Evolutionary conservation across 2,797 vertebrate genomes (phyloP).

Genomic region (Bradypodion pumilum): DNA sequence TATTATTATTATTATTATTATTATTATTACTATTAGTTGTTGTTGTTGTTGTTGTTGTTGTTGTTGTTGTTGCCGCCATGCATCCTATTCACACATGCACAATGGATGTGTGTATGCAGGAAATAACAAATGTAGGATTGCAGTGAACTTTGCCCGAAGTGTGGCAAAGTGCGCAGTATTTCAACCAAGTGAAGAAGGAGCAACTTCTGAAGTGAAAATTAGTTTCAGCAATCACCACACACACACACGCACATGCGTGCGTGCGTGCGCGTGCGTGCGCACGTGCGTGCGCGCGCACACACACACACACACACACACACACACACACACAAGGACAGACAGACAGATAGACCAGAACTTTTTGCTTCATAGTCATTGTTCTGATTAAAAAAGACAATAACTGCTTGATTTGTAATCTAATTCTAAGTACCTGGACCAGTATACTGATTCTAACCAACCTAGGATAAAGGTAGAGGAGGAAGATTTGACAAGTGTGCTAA

Average conservation of each 20-base stretch:
- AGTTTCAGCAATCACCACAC: neutral
- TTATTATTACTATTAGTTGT: too few relatives aligned
- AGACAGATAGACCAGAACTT: too few relatives aligned
- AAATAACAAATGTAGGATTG: neutral
- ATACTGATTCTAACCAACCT: neutral
- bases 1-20: too few relatives aligned
- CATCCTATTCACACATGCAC: neutral
- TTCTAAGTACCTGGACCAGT: neutral
- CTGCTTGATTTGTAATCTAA: neutral
- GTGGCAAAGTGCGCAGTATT: neutral
- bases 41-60: too few relatives aligned
- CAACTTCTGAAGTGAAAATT: neutral
- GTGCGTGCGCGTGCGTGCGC: too few relatives aligned
- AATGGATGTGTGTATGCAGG: too few relatives aligned
- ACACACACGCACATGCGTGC: too few relatives aligned
- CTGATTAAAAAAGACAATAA: neutral
- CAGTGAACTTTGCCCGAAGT: neutral
- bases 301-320: too few relatives aligned
- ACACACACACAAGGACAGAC: too few relatives aligned
- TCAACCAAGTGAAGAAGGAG: neutral
- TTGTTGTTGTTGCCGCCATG: neutral
- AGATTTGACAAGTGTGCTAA: neutral
- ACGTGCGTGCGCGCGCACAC: too few relatives aligned
- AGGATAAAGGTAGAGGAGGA: neutral
- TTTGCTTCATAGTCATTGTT: neutral